Percentiles rank a stretch among this genome's conserved stretches.
These are phyloP conservation scores for Ecdyonurus torrentis DNA, from an alignment of 2,888 invertebrate genomes.

Conservation along the genomic window DNA sequence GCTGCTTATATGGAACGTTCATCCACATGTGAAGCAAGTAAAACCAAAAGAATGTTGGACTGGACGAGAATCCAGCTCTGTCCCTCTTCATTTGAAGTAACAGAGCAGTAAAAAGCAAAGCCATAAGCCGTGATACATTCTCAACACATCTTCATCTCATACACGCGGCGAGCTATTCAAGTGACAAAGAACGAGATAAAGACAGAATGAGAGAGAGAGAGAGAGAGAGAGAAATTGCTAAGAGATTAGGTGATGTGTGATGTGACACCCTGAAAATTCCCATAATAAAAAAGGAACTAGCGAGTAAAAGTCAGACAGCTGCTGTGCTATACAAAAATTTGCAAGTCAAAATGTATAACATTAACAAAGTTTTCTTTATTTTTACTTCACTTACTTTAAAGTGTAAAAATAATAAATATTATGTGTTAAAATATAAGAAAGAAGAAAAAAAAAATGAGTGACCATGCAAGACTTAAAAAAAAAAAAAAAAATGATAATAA, in stretches of 20 bases:
- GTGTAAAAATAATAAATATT: background rate
- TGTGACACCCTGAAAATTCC: background rate
- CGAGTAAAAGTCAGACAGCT: background rate
- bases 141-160: too few species aligned
- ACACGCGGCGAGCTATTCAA: too few species aligned
- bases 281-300: background rate
- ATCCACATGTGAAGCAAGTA: too few species aligned
- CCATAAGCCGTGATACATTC: too few species aligned
- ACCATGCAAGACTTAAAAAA: background rate
- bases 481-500: too few species aligned
- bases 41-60: too few species aligned
- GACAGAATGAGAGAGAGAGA: too few species aligned
- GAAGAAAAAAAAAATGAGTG: background rate
- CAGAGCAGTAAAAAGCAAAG: too few species aligned
- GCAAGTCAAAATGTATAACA: background rate
- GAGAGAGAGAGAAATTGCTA: background rate
- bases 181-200: background rate
- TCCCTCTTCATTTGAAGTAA: too few species aligned
- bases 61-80: too few species aligned
- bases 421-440: background rate
- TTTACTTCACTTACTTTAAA: background rate
- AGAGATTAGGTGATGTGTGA: background rate
- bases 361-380: background rate
- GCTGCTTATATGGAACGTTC: too few species aligned
- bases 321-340: background rate